phyloP scores from a whole-genome alignment of 2,888 invertebrate species.

The Gasteruption jaculator region DNA sequence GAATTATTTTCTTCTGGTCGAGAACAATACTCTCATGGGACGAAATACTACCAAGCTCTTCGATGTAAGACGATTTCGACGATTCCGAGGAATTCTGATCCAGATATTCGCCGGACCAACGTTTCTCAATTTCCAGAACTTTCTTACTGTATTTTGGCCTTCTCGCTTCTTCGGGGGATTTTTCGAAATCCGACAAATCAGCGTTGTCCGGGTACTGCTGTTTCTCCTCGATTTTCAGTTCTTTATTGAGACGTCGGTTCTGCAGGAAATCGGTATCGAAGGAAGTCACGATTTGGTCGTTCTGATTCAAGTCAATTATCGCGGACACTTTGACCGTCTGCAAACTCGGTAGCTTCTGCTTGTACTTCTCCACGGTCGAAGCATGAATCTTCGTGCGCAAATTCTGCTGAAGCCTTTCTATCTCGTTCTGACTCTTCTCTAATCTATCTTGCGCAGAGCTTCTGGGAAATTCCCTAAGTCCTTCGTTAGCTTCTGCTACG shows the following conservation, averaged over 20 bases:
- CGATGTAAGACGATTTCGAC: slow-evolving; percentile 43
- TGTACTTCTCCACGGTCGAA: slow-evolving; percentile 35
- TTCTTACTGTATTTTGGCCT: slow-evolving; percentile 34
- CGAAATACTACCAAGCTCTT: slow-evolving; percentile 40
- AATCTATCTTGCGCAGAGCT: slow-evolving; percentile 31
- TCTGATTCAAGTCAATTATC: slow-evolving; percentile 10
- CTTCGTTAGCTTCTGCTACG: too few relatives aligned
- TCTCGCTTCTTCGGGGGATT: too few relatives aligned
- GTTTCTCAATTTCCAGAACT: slow-evolving; percentile 40
- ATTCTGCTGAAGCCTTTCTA: slow-evolving; percentile 37
- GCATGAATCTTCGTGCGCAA: slow-evolving; percentile 37
- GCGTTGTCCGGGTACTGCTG: too few relatives aligned
- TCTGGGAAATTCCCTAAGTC: slow-evolving; percentile 1
- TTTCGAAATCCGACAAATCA: too few relatives aligned
- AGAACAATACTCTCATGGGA: slow-evolving; percentile 35
- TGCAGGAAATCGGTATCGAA: slow-evolving; percentile 38
- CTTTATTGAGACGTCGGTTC: slow-evolving; percentile 33
- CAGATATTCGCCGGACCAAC: slow-evolving; percentile 44
- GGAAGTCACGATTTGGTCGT: slow-evolving; percentile 27
- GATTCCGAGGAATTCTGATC: slow-evolving; percentile 40
- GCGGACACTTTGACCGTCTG: slow-evolving; percentile 24
- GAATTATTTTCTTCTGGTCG: too few relatives aligned
- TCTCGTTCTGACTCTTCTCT: slow-evolving; percentile 34
- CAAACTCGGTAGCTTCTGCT: slow-evolving; percentile 29
- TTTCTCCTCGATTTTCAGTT: slow-evolving; percentile 36